Conservation (phyloP, 2,113 vertebrate genomes). For the Podilymbus podiceps region DNA sequence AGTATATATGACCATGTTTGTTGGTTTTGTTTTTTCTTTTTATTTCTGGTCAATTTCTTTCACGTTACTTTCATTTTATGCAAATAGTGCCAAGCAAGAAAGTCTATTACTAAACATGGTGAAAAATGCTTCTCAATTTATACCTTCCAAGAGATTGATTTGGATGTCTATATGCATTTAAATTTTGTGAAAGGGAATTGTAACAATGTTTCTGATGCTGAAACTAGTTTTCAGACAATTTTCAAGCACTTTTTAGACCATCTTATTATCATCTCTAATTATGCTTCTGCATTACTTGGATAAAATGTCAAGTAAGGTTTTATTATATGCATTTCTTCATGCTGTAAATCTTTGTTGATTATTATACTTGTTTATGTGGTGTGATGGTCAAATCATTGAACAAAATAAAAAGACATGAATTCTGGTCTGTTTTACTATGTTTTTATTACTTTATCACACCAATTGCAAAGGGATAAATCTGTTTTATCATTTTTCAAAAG, state of each 20-base stretch:
- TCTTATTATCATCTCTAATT: slow-evolving; percentile 24
- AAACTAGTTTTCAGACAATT: slow-evolving; percentile 27
- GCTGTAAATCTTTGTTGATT: slow-evolving; percentile 32
- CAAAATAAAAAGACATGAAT: neutral
- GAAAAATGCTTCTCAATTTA: neutral
- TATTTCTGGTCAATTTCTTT: neutral
- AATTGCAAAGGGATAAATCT: neutral
- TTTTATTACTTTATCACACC: neutral
- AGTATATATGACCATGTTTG: neutral
- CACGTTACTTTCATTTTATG: neutral
- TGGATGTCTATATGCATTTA: neutral
- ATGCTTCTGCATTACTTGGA: neutral
- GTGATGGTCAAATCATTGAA: neutral
- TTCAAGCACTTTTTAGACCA: slow-evolving; percentile 9
- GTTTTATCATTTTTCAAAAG: neutral
- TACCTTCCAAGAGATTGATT: neutral
- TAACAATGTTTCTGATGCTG: neutral
- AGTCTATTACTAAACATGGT: neutral
- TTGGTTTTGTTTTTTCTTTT: neutral
- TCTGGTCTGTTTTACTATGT: neutral
- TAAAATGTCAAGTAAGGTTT: slow-evolving; percentile 32
- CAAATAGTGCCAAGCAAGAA: neutral
- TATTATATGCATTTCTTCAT: neutral
- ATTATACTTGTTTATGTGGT: slow-evolving; percentile 45
- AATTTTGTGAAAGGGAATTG: neutral